Conservation (phyloP, 1,140 invertebrate species). For the Cherax destructor region DNA sequence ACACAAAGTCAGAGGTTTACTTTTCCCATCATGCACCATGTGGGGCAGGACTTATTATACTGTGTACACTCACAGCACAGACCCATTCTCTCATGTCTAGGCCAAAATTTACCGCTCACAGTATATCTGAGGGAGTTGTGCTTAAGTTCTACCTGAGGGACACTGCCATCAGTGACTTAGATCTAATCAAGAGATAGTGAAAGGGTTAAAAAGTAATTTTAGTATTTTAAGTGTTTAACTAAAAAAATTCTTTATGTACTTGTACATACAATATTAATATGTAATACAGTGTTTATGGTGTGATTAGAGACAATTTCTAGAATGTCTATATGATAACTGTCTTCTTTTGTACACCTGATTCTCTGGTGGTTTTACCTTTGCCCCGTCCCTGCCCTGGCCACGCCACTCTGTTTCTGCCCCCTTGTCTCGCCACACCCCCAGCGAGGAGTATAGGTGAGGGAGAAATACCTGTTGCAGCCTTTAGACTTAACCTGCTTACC, state of each 20-base stretch:
- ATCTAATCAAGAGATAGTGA: no score
- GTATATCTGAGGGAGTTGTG: no score
- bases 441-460: conserved; percentile 67
- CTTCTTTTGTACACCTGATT: conserved; percentile 36
- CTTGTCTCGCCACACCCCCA: conserved; percentile 16
- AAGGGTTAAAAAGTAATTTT: no score
- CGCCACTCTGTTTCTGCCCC: conserved; percentile 37
- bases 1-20: no score
- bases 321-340: conserved; percentile 10
- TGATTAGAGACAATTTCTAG: background rate
- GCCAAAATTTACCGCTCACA: no score
- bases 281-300: background rate
- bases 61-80: no score
- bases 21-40: no score
- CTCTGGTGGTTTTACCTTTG: conserved; percentile 50
- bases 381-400: conserved; percentile 33
- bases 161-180: no score
- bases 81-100: no score
- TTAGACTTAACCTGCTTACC: conserved; percentile 1
- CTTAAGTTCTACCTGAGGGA: no score
- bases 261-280: background rate
- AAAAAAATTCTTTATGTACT: background rate
- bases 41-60: no score
- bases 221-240: background rate
- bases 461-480: background rate